Evolutionary conservation across 2,888 invertebrate species (phyloP).

Genomic region (Archips xylosteana): DNA sequence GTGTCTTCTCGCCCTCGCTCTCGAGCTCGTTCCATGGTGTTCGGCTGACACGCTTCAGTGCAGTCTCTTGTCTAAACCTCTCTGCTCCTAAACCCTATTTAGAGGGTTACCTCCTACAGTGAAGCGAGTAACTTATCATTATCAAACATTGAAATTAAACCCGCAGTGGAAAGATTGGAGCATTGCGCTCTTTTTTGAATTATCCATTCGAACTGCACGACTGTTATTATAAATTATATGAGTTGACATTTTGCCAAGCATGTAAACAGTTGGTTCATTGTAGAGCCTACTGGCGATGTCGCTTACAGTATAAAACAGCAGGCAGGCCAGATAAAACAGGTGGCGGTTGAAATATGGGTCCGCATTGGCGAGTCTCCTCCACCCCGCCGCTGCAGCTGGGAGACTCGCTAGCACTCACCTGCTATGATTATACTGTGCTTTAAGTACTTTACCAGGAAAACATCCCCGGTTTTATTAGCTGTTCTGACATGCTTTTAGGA

Average conservation of each 20-base stretch:
- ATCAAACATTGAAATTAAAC: constrained; percentile 13
- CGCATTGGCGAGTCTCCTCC: constrained; percentile 68
- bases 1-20: constrained; percentile 56
- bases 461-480: neutral
- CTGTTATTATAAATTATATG: constrained; percentile 40
- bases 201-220: constrained; percentile 11
- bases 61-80: neutral
- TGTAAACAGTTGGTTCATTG: constrained; percentile 41
- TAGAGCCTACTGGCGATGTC: constrained; percentile 56
- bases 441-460: neutral
- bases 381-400: constrained; percentile 58
- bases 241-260: constrained; percentile 41
- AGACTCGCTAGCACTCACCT: constrained; percentile 5
- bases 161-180: constrained; percentile 30
- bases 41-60: constrained; percentile 11
- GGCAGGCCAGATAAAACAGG: constrained; percentile 72
- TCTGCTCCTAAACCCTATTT: neutral
- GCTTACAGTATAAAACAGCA: constrained; percentile 66
- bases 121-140: neutral
- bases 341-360: constrained; percentile 74
- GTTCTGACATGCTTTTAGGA: neutral
- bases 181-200: constrained; percentile 34
- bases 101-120: neutral
- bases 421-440: constrained; percentile 2
- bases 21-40: constrained; percentile 17